Evolutionary conservation across 2,888 invertebrate genomes (phyloP).

Genomic region (Cecidostiba fungosa): DNA sequence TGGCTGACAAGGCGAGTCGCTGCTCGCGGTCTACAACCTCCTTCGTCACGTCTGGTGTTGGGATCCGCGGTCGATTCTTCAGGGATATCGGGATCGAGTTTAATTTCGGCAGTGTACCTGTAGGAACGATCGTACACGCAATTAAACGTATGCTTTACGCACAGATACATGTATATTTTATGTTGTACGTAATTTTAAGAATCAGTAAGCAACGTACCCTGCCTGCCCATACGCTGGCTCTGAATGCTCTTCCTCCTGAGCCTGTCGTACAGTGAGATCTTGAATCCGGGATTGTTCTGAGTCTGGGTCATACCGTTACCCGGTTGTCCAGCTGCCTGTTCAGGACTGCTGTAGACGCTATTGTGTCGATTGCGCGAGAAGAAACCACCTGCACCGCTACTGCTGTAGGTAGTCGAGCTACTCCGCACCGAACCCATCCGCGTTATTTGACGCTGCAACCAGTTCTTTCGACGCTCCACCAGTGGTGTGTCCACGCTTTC

Average conservation of each 20-base stretch:
- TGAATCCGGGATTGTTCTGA: constrained; percentile 81
- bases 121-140: background rate
- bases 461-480: constrained; percentile 92
- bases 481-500: constrained; percentile 95
- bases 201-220: constrained; percentile 81
- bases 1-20: constrained; percentile 81
- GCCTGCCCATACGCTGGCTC: constrained; percentile 85
- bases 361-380: constrained; percentile 90
- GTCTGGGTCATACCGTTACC: constrained; percentile 44
- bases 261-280: constrained; percentile 92
- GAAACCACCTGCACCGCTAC: constrained; percentile 85
- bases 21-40: constrained; percentile 88
- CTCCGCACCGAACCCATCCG: constrained; percentile 91
- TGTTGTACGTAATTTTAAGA: no score
- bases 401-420: constrained; percentile 92
- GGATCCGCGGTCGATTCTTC: constrained; percentile 92
- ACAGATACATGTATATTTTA: no score
- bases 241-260: constrained; percentile 90
- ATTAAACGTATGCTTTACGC: no score
- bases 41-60: constrained; percentile 93
- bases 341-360: constrained; percentile 85
- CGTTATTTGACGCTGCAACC: constrained; percentile 93
- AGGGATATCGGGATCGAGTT: constrained; percentile 86
- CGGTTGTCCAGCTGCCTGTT: constrained; percentile 66
- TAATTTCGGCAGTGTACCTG: constrained; percentile 84